A percentile compares a stretch with the other conserved stretches of the same genome.
Evolutionary conservation across 2,113 vertebrate species (phyloP).

Genomic region (Equus quagga): DNA sequence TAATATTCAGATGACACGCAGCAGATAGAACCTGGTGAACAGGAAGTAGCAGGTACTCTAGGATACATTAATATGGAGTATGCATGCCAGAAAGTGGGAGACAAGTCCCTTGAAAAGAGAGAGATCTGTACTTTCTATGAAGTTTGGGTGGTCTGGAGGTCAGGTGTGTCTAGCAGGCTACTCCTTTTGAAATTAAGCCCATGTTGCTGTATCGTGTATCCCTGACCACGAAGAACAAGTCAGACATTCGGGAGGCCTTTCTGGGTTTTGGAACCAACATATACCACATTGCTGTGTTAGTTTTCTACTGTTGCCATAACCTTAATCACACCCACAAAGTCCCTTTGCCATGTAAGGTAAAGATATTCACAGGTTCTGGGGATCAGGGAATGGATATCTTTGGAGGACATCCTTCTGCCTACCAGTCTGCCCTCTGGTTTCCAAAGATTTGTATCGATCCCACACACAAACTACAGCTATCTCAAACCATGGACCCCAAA

Average conservation of each 20-base stretch:
- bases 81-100: neutral
- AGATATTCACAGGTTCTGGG: neutral
- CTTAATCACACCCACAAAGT: neutral
- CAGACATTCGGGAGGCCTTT: neutral
- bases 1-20: neutral
- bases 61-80: neutral
- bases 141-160: neutral
- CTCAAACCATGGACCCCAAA: neutral
- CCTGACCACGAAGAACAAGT: neutral
- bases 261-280: neutral
- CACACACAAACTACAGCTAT: neutral
- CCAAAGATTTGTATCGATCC: neutral
- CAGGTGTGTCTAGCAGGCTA: neutral
- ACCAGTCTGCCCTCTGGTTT: neutral
- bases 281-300: too few species aligned
- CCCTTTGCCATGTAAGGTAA: neutral
- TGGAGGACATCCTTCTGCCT: neutral
- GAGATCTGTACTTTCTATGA: neutral
- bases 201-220: neutral
- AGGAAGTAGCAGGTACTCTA: neutral
- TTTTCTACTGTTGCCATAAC: neutral
- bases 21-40: neutral
- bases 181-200: neutral
- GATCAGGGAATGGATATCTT: neutral
- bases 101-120: neutral